Percentiles rank a stretch among this genome's conserved stretches.
Evolutionary conservation across 2,797 vertebrate species (phyloP).

Genomic region (Acipenser ruthenus): DNA sequence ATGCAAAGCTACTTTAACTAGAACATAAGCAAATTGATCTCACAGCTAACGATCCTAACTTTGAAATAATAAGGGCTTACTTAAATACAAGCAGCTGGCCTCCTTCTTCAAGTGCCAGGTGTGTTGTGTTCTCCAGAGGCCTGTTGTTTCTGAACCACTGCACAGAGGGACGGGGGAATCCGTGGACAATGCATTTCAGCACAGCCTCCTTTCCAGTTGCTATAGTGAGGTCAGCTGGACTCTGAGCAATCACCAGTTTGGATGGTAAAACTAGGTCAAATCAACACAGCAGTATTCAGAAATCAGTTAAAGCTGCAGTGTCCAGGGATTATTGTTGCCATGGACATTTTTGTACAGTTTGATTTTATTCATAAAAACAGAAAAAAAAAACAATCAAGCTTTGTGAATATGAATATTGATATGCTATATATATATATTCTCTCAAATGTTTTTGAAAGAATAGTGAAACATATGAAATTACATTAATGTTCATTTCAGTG

Average conservation of each 20-base stretch:
- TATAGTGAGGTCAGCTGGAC: slow-evolving; percentile 57
- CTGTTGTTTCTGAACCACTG: slow-evolving; percentile 65
- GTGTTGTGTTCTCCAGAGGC: slow-evolving; percentile 42
- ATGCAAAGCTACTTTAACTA: no score
- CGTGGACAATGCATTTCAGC: slow-evolving; percentile 50
- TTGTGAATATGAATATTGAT: no score
- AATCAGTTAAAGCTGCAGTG: no score
- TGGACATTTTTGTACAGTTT: no score
- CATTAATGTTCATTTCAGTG: no score
- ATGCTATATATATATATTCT: no score
- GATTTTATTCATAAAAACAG: no score
- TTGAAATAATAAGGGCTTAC: slow-evolving; percentile 27
- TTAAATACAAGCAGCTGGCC: slow-evolving; percentile 63
- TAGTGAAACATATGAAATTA: no score
- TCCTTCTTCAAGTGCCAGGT: slow-evolving; percentile 47
- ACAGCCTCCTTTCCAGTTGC: slow-evolving; percentile 45
- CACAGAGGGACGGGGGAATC: slow-evolving; percentile 57
- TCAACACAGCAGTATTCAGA: not conserved
- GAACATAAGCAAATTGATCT: not conserved
- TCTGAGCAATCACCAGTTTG: slow-evolving; percentile 45
- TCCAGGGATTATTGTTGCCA: no score
- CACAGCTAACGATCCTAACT: no score
- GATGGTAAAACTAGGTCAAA: not conserved
- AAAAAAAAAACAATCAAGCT: no score
- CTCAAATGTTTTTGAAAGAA: no score